Conservation (phyloP, 2,888 invertebrate species). For the Sesia bembeciformis region DNA sequence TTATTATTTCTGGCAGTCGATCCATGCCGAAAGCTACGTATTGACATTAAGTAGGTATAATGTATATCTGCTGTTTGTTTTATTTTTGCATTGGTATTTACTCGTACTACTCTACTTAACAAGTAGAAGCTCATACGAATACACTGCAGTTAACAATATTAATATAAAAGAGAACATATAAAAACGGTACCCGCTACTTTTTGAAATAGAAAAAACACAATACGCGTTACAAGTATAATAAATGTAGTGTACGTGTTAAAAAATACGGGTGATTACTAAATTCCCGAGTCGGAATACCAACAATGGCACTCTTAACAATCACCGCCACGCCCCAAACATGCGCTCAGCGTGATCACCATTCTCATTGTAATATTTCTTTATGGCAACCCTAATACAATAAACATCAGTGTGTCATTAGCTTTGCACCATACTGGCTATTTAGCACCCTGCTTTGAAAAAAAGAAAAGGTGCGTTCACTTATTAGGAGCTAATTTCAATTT, state of each 20-base stretch:
- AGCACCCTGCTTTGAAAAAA: constrained; percentile 35
- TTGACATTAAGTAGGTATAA: no score
- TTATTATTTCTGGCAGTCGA: no score
- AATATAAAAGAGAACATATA: no score
- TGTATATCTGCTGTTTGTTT: no score
- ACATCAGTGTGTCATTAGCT: constrained; percentile 66
- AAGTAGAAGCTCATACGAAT: no score
- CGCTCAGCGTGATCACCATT: constrained; percentile 62
- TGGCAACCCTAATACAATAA: constrained; percentile 71
- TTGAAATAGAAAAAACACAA: background rate
- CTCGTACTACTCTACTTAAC: no score
- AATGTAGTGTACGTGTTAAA: constrained; percentile 18
- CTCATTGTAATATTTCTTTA: constrained; percentile 62
- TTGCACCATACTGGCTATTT: constrained; percentile 58
- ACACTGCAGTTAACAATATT: no score
- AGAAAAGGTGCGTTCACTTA: constrained; percentile 8
- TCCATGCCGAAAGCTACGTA: no score
- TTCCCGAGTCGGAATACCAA: constrained; percentile 49
- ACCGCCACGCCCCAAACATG: constrained; percentile 68
- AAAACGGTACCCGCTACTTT: background rate
- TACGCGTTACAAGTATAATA: constrained; percentile 11
- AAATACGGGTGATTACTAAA: constrained; percentile 55
- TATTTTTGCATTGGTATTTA: no score
- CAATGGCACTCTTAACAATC: constrained; percentile 55
- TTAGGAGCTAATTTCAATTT: no score